A percentile compares a stretch with the other conserved stretches of the same genome.
Evolutionary conservation across 2,113 vertebrate species (phyloP).

Genomic region (Baryphthengus martii): DNA sequence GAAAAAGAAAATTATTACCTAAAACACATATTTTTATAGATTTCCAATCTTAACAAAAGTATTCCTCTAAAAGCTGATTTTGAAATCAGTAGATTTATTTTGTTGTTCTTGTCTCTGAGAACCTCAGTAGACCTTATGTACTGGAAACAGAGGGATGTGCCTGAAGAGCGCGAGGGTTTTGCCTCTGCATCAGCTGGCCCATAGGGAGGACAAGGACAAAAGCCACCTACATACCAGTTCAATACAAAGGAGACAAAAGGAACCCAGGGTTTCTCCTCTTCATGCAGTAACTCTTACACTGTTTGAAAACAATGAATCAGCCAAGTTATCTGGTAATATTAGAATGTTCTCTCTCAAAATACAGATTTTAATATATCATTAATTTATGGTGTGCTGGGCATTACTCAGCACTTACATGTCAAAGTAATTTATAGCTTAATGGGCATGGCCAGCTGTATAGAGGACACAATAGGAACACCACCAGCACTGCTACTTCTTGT

Average conservation of each 20-base stretch:
- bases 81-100: background rate
- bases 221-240: background rate
- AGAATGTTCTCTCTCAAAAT: background rate
- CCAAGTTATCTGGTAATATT: background rate
- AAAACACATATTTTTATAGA: background rate
- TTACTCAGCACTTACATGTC: background rate
- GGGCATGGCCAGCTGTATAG: background rate
- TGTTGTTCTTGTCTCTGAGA: background rate
- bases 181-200: background rate
- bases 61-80: background rate
- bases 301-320: background rate
- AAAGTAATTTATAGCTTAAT: background rate
- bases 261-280: background rate
- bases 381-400: background rate
- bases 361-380: background rate
- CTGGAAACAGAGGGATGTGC: background rate
- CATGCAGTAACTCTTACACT: background rate
- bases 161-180: background rate
- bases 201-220: background rate
- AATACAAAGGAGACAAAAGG: background rate
- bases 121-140: background rate
- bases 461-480: background rate
- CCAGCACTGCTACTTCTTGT: accelerated
- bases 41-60: background rate
- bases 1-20: background rate